A percentile compares a stretch with the other conserved stretches of the same genome.
Evolutionary conservation across 2,113 vertebrate species (phyloP).

Genomic region (Cygnus buccinator): DNA sequence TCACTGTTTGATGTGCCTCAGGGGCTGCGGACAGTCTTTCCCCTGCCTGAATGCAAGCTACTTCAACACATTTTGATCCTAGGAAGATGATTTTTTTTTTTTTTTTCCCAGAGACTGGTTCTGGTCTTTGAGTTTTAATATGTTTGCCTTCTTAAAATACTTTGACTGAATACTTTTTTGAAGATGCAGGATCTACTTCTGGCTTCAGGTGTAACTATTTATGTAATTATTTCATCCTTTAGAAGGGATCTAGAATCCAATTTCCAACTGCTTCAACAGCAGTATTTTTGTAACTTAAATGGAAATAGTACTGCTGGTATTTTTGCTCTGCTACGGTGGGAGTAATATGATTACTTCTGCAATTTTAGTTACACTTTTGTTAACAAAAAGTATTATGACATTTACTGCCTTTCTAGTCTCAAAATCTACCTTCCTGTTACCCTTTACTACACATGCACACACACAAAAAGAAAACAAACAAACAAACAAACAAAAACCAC

Average conservation of each 20-base stretch:
- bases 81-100: neutral
- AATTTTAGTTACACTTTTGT: neutral
- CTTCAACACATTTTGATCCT: neutral
- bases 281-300: neutral
- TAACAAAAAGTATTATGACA: neutral
- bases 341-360: neutral
- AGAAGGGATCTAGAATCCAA: neutral
- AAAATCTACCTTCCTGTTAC: neutral
- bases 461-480: no score
- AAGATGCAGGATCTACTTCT: neutral
- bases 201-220: neutral
- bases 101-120: neutral
- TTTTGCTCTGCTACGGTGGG: neutral
- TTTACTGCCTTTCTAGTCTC: neutral
- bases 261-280: neutral
- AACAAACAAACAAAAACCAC: no score
- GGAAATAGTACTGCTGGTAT: neutral
- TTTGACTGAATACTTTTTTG: neutral
- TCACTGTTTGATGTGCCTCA: neutral
- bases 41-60: neutral
- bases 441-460: neutral
- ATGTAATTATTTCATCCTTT: neutral
- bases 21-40: neutral
- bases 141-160: neutral
- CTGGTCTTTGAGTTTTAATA: neutral